Percentiles rank a stretch among this genome's conserved stretches.
Evolutionary conservation across 2,797 vertebrate genomes (phyloP).

Genomic region (Fistularia commersonii): DNA sequence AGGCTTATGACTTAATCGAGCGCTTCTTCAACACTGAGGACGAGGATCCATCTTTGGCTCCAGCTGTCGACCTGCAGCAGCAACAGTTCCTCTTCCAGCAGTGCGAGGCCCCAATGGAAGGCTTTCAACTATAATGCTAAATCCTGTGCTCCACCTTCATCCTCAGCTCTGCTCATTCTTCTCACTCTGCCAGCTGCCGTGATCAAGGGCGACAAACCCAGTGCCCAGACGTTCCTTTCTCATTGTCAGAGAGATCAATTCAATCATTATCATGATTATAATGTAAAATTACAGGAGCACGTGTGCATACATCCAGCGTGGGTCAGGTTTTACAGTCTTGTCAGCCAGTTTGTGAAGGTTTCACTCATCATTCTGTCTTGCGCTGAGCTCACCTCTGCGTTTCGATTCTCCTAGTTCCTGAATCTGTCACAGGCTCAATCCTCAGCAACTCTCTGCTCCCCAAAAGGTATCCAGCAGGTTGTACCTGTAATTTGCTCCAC

Average conservation of each 20-base stretch:
- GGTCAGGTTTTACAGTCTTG: constrained; percentile 68
- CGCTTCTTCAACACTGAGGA: constrained; percentile 97
- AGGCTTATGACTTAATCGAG: constrained; percentile 97
- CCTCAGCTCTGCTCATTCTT: constrained; percentile 51
- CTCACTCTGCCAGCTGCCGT: constrained; percentile 45
- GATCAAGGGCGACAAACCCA: constrained; percentile 29
- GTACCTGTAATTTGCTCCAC: constrained; percentile 10
- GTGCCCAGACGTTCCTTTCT: constrained; percentile 10
- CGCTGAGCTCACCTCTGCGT: constrained; percentile 38
- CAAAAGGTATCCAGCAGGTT: constrained; percentile 18
- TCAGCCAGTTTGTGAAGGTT: constrained; percentile 67
- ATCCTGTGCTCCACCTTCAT: constrained; percentile 48
- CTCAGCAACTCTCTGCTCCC: constrained; percentile 2
- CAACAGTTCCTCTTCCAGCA: constrained; percentile 99
- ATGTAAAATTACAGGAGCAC: constrained; percentile 61
- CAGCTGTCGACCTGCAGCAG: constrained; percentile 92
- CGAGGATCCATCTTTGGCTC: constrained; percentile 91
- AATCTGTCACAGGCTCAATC: constrained; percentile 16
- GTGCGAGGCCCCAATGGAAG: constrained; percentile 97
- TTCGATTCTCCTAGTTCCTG: constrained; percentile 11
- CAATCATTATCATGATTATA: constrained; percentile 61
- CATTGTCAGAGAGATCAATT: constrained; percentile 56
- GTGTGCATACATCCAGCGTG: constrained; percentile 50
- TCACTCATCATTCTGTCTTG: constrained; percentile 48
- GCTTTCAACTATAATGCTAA: constrained; percentile 92